A percentile compares a stretch with the other conserved stretches of the same genome.
phyloP scores from a whole-genome alignment of 2,797 vertebrate species.

The Mus minutoides region DNA sequence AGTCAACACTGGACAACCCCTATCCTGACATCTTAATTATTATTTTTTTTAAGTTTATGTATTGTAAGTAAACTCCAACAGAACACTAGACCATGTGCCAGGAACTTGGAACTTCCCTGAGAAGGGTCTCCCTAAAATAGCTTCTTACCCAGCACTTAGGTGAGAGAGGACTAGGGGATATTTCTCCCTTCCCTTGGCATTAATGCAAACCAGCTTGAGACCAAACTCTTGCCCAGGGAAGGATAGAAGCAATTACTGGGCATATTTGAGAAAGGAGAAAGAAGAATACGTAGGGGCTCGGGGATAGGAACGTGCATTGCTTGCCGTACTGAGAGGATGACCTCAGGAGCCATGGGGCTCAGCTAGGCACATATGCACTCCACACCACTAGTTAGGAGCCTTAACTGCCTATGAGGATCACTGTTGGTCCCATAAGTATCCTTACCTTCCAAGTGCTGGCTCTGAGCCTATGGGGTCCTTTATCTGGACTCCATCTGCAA shows the following conservation, averaged over 20 bases:
- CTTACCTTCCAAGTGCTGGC: neutral
- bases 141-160: neutral
- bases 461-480: neutral
- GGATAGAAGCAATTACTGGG: neutral
- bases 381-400: neutral
- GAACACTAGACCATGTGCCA: neutral
- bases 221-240: neutral
- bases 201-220: neutral
- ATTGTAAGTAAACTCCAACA: neutral
- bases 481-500: neutral
- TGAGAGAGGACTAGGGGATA: neutral
- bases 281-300: neutral
- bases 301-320: neutral
- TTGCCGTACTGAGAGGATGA: neutral
- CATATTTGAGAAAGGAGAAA: neutral
- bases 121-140: neutral
- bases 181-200: neutral
- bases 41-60: conserved; percentile 20
- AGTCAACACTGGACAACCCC: neutral
- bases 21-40: neutral
- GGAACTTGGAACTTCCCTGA: neutral
- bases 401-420: neutral
- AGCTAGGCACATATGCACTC: neutral
- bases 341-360: neutral
- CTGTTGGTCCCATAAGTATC: rapidly evolving